These are phyloP conservation scores for Pediacus dermestoides DNA, from an alignment of 2,888 invertebrate species.

Conservation along the genomic window DNA sequence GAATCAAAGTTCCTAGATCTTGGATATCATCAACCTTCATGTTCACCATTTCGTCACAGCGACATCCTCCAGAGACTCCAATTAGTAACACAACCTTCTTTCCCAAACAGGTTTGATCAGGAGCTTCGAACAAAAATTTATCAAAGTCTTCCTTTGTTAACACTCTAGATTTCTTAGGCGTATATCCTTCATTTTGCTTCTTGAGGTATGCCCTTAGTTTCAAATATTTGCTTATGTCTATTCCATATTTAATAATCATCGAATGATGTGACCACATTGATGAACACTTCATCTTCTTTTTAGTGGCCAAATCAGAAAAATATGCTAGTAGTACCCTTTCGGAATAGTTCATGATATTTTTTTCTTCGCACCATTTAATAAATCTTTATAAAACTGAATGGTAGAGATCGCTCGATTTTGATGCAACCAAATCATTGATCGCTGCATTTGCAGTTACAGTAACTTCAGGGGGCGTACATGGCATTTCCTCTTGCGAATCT, in stretches of 20 bases:
- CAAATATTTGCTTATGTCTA: conserved; percentile 12
- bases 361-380: no score
- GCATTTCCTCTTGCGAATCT: no score
- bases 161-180: conserved; percentile 18
- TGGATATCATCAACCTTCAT: conserved; percentile 19
- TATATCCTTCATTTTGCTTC: conserved; percentile 16
- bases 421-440: no score
- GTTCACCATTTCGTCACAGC: conserved; percentile 20
- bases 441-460: no score
- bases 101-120: conserved; percentile 18
- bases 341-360: no score
- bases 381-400: no score
- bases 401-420: no score
- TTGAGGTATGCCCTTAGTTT: conserved; percentile 15
- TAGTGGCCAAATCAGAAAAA: no score
- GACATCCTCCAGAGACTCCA: conserved; percentile 19
- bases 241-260: conserved; percentile 12
- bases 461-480: no score
- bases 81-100: conserved; percentile 20
- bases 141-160: conserved; percentile 15
- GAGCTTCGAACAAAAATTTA: conserved; percentile 20
- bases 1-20: conserved; percentile 15
- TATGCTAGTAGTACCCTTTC: no score
- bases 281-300: no score
- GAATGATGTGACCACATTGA: no score